Evolutionary conservation across 1,140 invertebrate species (phyloP).

Genomic region (Akabosia matsudoensis): DNA sequence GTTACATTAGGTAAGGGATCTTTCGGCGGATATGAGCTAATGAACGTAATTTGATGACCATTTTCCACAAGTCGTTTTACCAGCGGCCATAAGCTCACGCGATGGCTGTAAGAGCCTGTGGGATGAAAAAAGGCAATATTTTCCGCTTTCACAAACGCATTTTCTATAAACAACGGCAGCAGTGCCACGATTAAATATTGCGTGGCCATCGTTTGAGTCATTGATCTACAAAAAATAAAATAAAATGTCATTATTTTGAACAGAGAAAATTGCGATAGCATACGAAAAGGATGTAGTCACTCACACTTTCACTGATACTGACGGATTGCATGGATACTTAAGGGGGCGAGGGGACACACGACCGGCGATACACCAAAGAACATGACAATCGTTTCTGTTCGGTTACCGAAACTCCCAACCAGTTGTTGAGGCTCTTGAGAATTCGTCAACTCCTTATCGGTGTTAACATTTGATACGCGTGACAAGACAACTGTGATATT

Average conservation of each 20-base stretch:
- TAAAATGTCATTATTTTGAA: background rate
- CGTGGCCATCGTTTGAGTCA: background rate
- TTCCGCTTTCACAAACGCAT: background rate
- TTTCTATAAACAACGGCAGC: background rate
- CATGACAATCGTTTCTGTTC: too few relatives aligned
- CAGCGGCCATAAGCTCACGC: background rate
- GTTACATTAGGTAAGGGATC: background rate
- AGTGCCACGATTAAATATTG: background rate
- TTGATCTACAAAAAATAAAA: background rate
- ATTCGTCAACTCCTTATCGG: too few relatives aligned
- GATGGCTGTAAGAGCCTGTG: background rate
- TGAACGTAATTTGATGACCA: conserved; percentile 10
- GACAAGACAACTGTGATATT: too few relatives aligned
- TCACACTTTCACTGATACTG: too few relatives aligned
- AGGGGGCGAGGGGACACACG: too few relatives aligned
- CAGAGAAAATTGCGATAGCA: too few relatives aligned
- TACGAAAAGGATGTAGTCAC: too few relatives aligned
- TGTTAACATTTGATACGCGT: too few relatives aligned
- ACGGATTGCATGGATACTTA: too few relatives aligned
- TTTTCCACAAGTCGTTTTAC: background rate
- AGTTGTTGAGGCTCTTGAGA: too few relatives aligned
- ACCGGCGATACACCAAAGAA: too few relatives aligned
- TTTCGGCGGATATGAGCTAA: conserved; percentile 4
- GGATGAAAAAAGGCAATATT: background rate
- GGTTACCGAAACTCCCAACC: too few relatives aligned